Evolutionary conservation across 37 sponge, comb jelly and placozoan genomes (phyloP).

Genomic region (Beroe forskalii): DNA sequence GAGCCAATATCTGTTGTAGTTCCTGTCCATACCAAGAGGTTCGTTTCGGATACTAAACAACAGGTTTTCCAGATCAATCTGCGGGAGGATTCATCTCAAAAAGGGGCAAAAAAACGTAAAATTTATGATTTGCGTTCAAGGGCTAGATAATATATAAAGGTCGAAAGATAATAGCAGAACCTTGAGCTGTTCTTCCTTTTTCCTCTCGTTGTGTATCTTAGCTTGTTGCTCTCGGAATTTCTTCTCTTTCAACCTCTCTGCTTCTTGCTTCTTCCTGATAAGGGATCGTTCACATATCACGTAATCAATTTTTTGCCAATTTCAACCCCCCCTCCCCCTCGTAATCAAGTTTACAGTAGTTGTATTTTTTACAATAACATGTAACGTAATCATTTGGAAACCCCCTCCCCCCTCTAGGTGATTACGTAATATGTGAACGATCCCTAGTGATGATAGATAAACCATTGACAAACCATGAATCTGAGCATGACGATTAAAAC

Average conservation of each 20-base stretch:
- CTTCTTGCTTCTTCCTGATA: not conserved
- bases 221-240: slow-evolving; percentile 48
- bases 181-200: slow-evolving; percentile 50
- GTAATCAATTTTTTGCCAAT: too few species aligned
- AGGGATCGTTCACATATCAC: too few species aligned
- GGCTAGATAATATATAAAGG: not conserved
- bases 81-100: too few species aligned
- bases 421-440: too few species aligned
- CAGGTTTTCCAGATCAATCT: slow-evolving; percentile 18
- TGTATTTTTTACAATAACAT: too few species aligned
- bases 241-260: slow-evolving; percentile 32
- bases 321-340: too few species aligned
- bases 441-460: not conserved
- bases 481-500: too few species aligned
- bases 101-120: not conserved
- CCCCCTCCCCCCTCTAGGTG: too few species aligned
- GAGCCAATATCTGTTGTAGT: slow-evolving; percentile 39
- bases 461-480: too few species aligned
- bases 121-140: not conserved
- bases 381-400: too few species aligned
- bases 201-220: slow-evolving; percentile 1
- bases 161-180: slow-evolving; percentile 7
- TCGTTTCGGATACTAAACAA: slow-evolving; percentile 12
- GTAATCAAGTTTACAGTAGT: too few species aligned
- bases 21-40: slow-evolving; percentile 58